Evolutionary conservation across 2,888 invertebrate genomes (phyloP).

Genomic region (Drosophila subsilvestris): DNA sequence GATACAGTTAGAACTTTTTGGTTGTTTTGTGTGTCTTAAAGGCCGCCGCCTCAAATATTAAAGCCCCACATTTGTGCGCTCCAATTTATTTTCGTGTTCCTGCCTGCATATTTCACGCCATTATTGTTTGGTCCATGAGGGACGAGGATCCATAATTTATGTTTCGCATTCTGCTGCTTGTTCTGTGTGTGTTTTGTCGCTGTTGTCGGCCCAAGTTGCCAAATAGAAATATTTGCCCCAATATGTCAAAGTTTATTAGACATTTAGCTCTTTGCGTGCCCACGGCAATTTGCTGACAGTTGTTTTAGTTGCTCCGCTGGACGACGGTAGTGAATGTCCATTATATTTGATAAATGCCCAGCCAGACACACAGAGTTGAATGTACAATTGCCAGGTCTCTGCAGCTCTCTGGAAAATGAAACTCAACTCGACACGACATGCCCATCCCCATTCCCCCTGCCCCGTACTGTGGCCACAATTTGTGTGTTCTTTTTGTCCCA

Average conservation of each 20-base stretch:
- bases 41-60: conserved; percentile 23
- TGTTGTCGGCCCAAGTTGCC: conserved; percentile 45
- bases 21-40: background rate
- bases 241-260: conserved; percentile 80
- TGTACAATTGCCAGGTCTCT: conserved; percentile 56
- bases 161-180: conserved; percentile 8
- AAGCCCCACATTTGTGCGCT: conserved; percentile 39
- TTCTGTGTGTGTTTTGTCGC: conserved; percentile 26
- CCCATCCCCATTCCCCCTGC: background rate
- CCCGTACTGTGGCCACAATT: conserved; percentile 25
- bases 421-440: conserved; percentile 27
- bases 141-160: conserved; percentile 33
- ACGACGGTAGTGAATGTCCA: conserved; percentile 68
- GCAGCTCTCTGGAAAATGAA: conserved; percentile 9
- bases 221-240: conserved; percentile 72
- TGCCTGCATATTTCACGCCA: conserved; percentile 52
- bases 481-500: conserved; percentile 19
- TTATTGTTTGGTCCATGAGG: conserved; percentile 49
- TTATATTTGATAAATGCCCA: conserved; percentile 73
- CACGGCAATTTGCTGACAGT: conserved; percentile 76
- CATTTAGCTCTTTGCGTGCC: conserved; percentile 77
- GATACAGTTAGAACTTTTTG: background rate
- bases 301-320: conserved; percentile 52
- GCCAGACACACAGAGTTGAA: conserved; percentile 55
- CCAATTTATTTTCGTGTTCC: conserved; percentile 60